Percentiles rank a stretch among this genome's conserved stretches.
Conservation (phyloP, 2,797 vertebrate genomes). For the Syngnathus rostellatus region DNA sequence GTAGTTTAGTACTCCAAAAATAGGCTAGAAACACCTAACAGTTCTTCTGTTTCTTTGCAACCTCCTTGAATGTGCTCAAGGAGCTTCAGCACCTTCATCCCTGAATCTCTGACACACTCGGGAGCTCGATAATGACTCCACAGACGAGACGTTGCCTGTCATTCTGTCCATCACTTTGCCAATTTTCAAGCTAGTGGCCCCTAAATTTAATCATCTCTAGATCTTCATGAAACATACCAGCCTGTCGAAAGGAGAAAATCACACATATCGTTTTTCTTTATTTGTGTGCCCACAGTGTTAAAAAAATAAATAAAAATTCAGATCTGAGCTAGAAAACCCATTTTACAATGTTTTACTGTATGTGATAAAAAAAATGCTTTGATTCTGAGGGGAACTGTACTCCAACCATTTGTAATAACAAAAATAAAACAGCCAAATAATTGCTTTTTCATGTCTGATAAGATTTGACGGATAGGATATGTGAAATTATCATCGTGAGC, state of each 20-base stretch:
- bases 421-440: too few relatives aligned
- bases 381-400: too few relatives aligned
- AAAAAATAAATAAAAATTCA: not conserved
- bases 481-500: too few relatives aligned
- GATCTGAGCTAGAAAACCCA: too few relatives aligned
- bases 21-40: not conserved
- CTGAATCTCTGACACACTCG: constrained; percentile 1
- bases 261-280: not conserved
- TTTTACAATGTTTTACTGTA: too few relatives aligned
- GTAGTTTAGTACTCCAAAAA: too few relatives aligned
- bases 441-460: too few relatives aligned
- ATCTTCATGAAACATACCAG: not conserved
- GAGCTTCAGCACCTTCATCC: not conserved
- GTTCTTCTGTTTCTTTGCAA: not conserved
- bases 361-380: too few relatives aligned
- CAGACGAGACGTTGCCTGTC: not conserved
- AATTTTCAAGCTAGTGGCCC: not conserved
- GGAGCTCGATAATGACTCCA: constrained; percentile 4
- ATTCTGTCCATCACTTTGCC: constrained; percentile 5
- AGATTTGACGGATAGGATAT: too few relatives aligned
- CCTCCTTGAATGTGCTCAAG: not conserved
- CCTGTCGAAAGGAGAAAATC: not conserved
- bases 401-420: too few relatives aligned
- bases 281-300: not conserved
- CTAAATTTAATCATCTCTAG: not conserved